Evolutionary conservation across 2,113 vertebrate species (phyloP).

Genomic region (Chamaetylas fuelleborni): DNA sequence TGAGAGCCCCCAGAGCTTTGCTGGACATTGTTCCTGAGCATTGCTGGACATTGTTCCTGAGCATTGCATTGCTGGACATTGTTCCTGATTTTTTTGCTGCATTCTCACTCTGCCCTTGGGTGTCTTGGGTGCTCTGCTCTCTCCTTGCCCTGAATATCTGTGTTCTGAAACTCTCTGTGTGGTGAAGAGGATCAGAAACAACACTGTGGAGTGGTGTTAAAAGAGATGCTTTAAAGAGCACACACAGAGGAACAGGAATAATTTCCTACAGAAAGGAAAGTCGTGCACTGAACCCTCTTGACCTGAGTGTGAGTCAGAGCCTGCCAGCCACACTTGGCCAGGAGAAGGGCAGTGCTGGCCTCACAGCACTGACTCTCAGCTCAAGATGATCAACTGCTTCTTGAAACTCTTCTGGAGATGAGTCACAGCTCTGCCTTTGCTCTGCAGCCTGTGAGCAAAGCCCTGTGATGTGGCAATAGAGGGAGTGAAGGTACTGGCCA

Average conservation of each 20-base stretch:
- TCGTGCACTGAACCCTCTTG: too few relatives aligned
- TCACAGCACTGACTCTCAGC: background rate
- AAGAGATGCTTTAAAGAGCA: background rate
- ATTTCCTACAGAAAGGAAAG: too few relatives aligned
- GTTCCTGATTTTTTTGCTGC: background rate
- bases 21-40: too few relatives aligned
- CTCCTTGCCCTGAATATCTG: background rate
- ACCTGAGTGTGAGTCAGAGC: too few relatives aligned
- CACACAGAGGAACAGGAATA: background rate
- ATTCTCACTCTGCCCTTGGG: background rate
- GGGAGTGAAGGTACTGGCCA: background rate
- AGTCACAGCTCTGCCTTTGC: background rate
- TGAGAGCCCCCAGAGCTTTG: background rate
- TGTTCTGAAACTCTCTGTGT: background rate
- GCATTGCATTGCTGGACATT: too few relatives aligned
- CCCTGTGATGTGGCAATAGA: background rate
- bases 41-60: too few relatives aligned
- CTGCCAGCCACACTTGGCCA: too few relatives aligned
- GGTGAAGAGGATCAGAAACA: background rate
- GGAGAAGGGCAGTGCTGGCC: too few relatives aligned
- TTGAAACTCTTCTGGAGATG: background rate
- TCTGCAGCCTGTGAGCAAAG: background rate
- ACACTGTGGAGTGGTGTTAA: background rate
- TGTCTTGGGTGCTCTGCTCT: background rate
- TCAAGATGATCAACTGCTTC: background rate